phyloP scores from a whole-genome alignment of 2,797 vertebrate genomes.

The Darevskia nairensis region DNA sequence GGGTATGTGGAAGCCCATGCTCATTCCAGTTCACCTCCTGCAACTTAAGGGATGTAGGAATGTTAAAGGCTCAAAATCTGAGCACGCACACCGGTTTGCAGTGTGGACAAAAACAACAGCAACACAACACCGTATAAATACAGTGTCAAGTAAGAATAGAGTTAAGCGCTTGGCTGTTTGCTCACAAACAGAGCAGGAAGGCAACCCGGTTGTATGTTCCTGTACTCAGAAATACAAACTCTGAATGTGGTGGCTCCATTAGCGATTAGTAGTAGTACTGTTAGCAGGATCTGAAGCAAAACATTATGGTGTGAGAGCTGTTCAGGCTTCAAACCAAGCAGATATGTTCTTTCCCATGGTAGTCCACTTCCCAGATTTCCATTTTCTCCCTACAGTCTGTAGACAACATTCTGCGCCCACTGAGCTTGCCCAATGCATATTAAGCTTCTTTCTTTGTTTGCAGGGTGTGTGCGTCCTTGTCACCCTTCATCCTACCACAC shows the following conservation, averaged over 20 bases:
- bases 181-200: too few species aligned
- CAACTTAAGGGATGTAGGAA: constrained; percentile 67
- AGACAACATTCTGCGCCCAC: neutral
- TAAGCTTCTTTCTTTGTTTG: too few species aligned
- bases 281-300: neutral
- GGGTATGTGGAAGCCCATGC: constrained; percentile 71
- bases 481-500: too few species aligned
- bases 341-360: neutral
- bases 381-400: neutral
- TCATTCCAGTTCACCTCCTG: constrained; percentile 66
- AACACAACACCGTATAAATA: neutral
- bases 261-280: neutral
- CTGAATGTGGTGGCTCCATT: neutral
- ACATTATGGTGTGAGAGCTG: neutral
- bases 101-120: neutral
- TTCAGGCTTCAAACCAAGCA: neutral
- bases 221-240: neutral
- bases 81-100: neutral
- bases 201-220: too few species aligned
- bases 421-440: neutral
- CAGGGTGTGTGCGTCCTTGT: neutral
- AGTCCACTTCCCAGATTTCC: neutral
- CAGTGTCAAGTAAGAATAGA: neutral
- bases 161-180: neutral
- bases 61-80: constrained; percentile 54